Evolutionary conservation across 2,113 vertebrate species (phyloP).

Genomic region (Corvus hawaiiensis): DNA sequence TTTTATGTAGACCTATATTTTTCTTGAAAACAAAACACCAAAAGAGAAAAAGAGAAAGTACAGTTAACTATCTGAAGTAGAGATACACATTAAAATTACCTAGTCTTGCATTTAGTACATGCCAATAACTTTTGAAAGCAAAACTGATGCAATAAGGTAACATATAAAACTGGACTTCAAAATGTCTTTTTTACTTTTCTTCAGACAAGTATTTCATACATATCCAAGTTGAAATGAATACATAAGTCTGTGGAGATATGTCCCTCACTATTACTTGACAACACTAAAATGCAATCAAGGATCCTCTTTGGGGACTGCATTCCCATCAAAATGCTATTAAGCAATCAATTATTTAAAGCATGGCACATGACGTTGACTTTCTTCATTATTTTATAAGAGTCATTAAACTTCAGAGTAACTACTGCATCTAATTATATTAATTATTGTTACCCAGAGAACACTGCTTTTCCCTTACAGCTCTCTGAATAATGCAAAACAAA

Average conservation of each 20-base stretch:
- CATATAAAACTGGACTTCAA: neutral
- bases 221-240: neutral
- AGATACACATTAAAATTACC: neutral
- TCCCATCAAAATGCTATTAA: slow-evolving; percentile 13
- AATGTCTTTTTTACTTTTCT: neutral
- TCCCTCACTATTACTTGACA: neutral
- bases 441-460: neutral
- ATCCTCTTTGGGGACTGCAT: neutral
- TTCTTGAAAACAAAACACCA: neutral
- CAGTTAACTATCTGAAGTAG: neutral
- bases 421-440: neutral
- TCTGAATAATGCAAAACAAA: neutral
- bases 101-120: neutral
- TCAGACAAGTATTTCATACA: neutral
- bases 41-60: neutral
- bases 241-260: neutral
- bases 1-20: neutral
- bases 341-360: slow-evolving; percentile 34
- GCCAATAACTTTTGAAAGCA: neutral
- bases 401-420: neutral
- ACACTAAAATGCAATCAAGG: slow-evolving; percentile 11
- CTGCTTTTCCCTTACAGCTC: neutral
- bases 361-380: neutral
- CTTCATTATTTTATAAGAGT: neutral
- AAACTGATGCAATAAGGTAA: neutral